These are phyloP conservation scores for Augochlorella aurata DNA, from an alignment of 2,888 invertebrate species.

Conservation along the genomic window DNA sequence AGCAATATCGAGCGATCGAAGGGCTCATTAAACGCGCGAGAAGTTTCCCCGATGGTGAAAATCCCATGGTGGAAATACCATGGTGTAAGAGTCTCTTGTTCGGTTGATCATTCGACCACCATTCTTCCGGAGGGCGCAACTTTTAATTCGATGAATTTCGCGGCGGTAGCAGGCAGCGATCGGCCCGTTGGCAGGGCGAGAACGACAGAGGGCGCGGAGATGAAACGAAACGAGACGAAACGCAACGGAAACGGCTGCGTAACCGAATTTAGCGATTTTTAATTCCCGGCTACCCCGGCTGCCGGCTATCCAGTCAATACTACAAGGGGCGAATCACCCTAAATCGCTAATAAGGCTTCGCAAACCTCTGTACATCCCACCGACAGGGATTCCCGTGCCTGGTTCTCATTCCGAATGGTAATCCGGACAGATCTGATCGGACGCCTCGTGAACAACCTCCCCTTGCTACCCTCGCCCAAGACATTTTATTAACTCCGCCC, in stretches of 20 bases:
- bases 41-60: conserved; percentile 10
- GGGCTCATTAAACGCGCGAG: conserved; percentile 18
- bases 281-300: conserved; percentile 72
- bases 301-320: conserved; percentile 66
- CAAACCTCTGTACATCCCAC: conserved; percentile 76
- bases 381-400: conserved; percentile 67
- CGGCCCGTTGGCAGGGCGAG: conserved; percentile 20
- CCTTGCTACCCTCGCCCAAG: not conserved
- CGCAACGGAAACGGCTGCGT: conserved; percentile 62
- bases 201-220: conserved; percentile 47
- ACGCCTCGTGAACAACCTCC: conserved; percentile 25
- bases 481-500: not conserved
- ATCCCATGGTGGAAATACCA: conserved; percentile 23
- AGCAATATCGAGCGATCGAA: not conserved
- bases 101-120: conserved; percentile 16
- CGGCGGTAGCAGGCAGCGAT: conserved; percentile 50
- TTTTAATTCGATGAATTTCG: conserved; percentile 66
- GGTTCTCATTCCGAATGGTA: conserved; percentile 71
- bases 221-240: conserved; percentile 61
- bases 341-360: conserved; percentile 80
- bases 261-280: conserved; percentile 80
- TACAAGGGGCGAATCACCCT: conserved; percentile 68
- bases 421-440: conserved; percentile 56
- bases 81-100: conserved; percentile 20
- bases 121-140: conserved; percentile 40